Base-by-base conservation (phyloP, 2,888 invertebrate genomes). In the Cheilosia variabilis region DNA sequence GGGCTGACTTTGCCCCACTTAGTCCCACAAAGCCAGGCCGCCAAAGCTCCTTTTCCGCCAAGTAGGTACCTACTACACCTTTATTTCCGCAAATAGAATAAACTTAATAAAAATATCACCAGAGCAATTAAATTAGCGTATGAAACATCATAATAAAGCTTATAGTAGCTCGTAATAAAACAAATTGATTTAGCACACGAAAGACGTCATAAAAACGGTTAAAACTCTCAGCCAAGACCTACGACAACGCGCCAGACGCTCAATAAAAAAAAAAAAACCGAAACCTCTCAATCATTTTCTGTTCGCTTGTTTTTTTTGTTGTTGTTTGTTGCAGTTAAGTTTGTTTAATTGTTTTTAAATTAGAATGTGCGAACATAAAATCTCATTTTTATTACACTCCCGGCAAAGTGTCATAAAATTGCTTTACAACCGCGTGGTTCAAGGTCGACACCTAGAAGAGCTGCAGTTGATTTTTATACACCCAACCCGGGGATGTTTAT, bases 281-380 rank as follows among this genome's bases (percentile, higher is more conserved):
- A 58, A 50, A 57, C 15, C 17, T 65, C 60, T 75, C 27, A 75
- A 71, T 37, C n/a, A 55, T 57, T 65, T n/a, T 31, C 31, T 27
- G 27, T 27, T 27, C 27, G 27, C 22, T 17, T 13, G 10, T n/a
- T 63, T 43, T 34, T 15, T 47, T 17, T 7, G n/a, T 37, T 19
- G 27, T 47, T 15, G 65, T 57, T 52, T 72, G 58, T 62, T 72
- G 66, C 43, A 62, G 41, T 79, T 62, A 66, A 66, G 47, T 76
- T 24, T 50, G 45, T 77, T 86, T 86, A 86, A 86, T 86, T 81
- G 86, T 68, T 77, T 77, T 79, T 86, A 80, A 81, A 81, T 86
- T 76, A 80, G 71, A 76, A 66, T 81, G 76, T 86, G 80, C 80
- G 76, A 86, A 81, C 86, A 81, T 72, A 86, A 80, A 81, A 80